phyloP scores from a whole-genome alignment of 2,797 vertebrate species.

The Paramormyrops hopkinsi region DNA sequence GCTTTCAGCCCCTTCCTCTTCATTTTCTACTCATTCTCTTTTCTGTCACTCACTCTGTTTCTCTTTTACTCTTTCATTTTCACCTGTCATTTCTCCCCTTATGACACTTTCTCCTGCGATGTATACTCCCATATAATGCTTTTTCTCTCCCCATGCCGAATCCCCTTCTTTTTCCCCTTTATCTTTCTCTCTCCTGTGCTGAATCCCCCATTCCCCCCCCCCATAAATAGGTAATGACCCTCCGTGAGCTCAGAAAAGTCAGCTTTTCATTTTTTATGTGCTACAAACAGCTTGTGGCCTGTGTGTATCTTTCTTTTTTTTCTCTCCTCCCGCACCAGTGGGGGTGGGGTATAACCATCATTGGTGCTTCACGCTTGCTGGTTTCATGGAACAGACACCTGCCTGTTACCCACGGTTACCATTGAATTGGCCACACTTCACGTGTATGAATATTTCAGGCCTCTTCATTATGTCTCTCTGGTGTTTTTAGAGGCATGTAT shows the following conservation, averaged over 20 bases:
- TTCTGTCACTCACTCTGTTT: not conserved
- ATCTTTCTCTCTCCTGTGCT: not conserved
- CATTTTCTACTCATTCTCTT: not conserved
- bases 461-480: not conserved
- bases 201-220: not conserved
- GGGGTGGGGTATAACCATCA: not conserved
- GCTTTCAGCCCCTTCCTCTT: slow-evolving; percentile 6
- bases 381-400: not conserved
- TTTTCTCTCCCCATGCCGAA: not conserved
- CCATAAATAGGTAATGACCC: slow-evolving; percentile 37
- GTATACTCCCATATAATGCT: not conserved
- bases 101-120: not conserved
- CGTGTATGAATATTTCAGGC: not conserved
- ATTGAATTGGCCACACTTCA: not conserved
- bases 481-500: not conserved
- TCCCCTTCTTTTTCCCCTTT: not conserved
- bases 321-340: not conserved
- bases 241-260: slow-evolving; percentile 31
- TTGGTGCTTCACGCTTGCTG: not conserved
- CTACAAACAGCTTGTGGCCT: slow-evolving; percentile 28
- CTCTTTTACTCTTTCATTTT: not conserved
- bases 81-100: not conserved
- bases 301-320: not conserved
- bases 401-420: not conserved
- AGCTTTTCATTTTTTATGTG: slow-evolving; percentile 31